These are phyloP conservation scores for Miniopterus natalensis DNA, from an alignment of 2,113 vertebrate species.

Conservation along the genomic window DNA sequence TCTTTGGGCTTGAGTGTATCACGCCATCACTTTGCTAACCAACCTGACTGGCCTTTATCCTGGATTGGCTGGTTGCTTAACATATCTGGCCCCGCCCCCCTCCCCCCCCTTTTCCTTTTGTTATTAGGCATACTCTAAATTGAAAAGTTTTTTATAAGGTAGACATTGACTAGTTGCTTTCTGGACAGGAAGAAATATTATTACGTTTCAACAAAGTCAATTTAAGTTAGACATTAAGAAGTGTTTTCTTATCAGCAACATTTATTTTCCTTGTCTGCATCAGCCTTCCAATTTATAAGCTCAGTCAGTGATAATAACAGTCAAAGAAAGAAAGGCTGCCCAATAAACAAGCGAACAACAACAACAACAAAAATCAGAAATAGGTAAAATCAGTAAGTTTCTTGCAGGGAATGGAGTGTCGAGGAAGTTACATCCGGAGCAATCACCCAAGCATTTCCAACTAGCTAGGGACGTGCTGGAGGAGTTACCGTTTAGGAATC, in stretches of 20 bases:
- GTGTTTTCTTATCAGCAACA: constrained; percentile 68
- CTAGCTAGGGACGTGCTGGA: background rate
- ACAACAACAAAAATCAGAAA: background rate
- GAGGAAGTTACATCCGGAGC: background rate
- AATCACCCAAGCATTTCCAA: background rate
- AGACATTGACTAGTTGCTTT: constrained; percentile 64
- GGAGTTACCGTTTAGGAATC: background rate
- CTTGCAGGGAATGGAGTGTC: background rate
- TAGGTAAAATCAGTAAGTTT: constrained; percentile 6
- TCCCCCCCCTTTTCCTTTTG: background rate
- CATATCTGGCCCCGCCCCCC: background rate
- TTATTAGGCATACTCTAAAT: constrained; percentile 54
- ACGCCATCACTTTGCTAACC: constrained; percentile 26
- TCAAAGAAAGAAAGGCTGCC: background rate
- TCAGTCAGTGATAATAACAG: constrained; percentile 18
- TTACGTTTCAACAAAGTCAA: constrained; percentile 60
- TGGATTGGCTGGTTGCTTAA: constrained; percentile 2
- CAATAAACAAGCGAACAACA: background rate
- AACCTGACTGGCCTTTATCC: constrained; percentile 39
- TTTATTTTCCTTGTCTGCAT: constrained; percentile 65
- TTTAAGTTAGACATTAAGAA: constrained; percentile 70
- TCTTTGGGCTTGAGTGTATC: background rate
- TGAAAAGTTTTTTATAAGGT: constrained; percentile 62
- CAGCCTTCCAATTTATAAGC: constrained; percentile 53
- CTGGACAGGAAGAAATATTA: constrained; percentile 63